These are phyloP conservation scores for Laupala kohalensis DNA, from an alignment of 1,140 invertebrate genomes.

Conservation along the genomic window DNA sequence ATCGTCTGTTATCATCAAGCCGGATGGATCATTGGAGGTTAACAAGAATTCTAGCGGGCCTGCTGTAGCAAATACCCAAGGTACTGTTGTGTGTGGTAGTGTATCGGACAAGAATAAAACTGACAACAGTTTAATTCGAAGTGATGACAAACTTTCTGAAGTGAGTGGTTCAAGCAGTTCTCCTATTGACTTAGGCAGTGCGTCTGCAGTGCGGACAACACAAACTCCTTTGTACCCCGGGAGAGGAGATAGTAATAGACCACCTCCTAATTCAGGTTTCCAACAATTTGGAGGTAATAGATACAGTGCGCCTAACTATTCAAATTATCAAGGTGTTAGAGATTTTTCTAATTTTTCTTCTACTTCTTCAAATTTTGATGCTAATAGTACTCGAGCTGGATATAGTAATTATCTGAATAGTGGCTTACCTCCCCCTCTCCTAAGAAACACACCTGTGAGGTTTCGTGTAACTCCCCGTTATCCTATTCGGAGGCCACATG, in stretches of 20 bases:
- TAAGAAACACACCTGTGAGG: conserved; percentile 6
- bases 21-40: conserved; percentile 41
- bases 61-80: neutral
- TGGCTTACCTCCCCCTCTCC: neutral
- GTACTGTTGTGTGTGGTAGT: neutral
- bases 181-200: neutral
- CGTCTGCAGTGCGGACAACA: conserved; percentile 17
- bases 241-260: conserved; percentile 25
- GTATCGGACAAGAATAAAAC: neutral
- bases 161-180: neutral
- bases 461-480: conserved; percentile 8
- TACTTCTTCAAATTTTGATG: conserved; percentile 5
- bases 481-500: conserved; percentile 3
- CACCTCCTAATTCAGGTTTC: neutral
- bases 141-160: conserved; percentile 5
- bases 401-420: conserved; percentile 5
- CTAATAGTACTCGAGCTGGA: conserved; percentile 6
- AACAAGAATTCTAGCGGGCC: conserved; percentile 15
- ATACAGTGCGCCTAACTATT: conserved; percentile 7
- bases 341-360: conserved; percentile 1
- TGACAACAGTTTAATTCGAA: neutral
- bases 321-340: conserved; percentile 6
- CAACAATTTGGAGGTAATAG: conserved; percentile 27
- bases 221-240: conserved; percentile 48
- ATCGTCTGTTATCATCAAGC: conserved; percentile 40